Base-by-base conservation (phyloP, 2,888 invertebrate genomes). In the Muscina levida region DNA sequence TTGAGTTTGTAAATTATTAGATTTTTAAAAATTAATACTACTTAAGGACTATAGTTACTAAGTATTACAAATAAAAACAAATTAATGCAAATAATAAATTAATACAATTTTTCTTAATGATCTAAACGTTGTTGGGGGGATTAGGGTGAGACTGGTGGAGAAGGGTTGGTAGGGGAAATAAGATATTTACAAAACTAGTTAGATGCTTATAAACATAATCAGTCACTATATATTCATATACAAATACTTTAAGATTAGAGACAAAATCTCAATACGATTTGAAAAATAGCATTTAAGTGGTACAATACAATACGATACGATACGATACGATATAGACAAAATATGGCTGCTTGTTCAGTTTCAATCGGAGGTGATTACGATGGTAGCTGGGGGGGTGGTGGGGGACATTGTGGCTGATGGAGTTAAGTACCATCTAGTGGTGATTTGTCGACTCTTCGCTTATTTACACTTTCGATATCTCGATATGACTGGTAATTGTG, bases 141-240 rank as follows among this genome's bases (percentile, higher is more conserved):
- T n/a, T 31, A 17, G n/a, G 46, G 31, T n/a, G 3, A 56, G 57
- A 31, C n/a, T n/a, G 6, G 57, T n/a, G 56, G 2, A n/a, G 57
- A 15, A 26, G 56, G 57, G n/a, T 5, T n/a, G 42, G 71, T 13
- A 37, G n/a, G 53, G n/a, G 53, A 71, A 67, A 71, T 48, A 17
- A 68, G 53, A 59, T 13, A 44, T 59, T 72, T 62, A 46, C 66
- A 67, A 75, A 70, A 44, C 10, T 53, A 59, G 31, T 31, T 31
- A 42, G 17, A 19, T 71, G 59, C 81, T 81, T 81, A 81, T 77
- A 72, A 53, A 81, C 72, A 68, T 81, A 81, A 77, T 81, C 81
- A 81, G 81, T 81, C 81, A 81, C 81, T 81, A 81, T 75, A 74
- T 77, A 77, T 74, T 68, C 56, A 67, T 62, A 81, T 81, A 81